Base-by-base conservation (phyloP, 2,113 vertebrate genomes). In the Zeus faber region DNA sequence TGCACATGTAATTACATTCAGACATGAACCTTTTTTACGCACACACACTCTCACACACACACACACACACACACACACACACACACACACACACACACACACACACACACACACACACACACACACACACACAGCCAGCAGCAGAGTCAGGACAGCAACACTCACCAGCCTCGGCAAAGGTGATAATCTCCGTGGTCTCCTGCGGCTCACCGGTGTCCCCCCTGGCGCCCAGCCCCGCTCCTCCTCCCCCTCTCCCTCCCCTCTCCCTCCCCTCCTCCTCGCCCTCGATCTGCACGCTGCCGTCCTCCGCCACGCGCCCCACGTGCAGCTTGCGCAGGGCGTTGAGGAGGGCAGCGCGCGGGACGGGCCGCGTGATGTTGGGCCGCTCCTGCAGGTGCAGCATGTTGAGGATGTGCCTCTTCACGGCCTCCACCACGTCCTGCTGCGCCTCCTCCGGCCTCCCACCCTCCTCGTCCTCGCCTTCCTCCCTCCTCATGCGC, bases 371-470 rank as follows among this genome's bases (percentile, higher is more conserved):
- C 31, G 92, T 97, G 87, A 99, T 92, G 81, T 99, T 97, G 75
- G 97, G 97, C 78, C 94, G 93, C 58, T 87, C 83, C 84, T 89
- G 95, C 78, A 99, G 91, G 85, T 99, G 97, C 88, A 99, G 89
- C 97, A 97, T 95, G 90, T 91, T 95, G 56, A 99, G 79, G 71
- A 99, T 99, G 91, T 99, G 97, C 60, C 89, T 90, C 88, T 99
- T 99, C 60, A 98, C 97, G 46, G 96, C 96, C 85, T 98, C 97
- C 83, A 98, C 95, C 93, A 99, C 95, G 65, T 96, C 94, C 48
- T 85, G 90, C 88, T 95, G 91, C 1, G 79, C 69, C 43, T 59
- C 58, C 18, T 70, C 90, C 51, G 49, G 46, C 78, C 89, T 80
- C 72, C 77, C 85, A 75, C 90, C 90, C 16, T 85, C 65, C 21